Evolutionary conservation across 2,113 vertebrate genomes (phyloP).

Genomic region (Colius striatus): DNA sequence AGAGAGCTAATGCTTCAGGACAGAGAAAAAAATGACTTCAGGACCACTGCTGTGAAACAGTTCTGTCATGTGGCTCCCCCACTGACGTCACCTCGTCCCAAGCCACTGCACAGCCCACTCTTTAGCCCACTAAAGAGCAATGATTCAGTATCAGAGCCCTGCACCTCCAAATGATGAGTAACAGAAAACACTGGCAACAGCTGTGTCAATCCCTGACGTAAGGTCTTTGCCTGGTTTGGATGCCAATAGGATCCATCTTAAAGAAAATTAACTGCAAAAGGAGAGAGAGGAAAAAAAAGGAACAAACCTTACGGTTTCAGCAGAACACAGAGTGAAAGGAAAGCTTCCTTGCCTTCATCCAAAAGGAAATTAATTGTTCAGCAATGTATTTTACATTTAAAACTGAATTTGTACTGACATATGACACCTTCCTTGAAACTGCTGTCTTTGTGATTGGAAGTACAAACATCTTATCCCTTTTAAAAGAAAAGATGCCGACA

Average conservation of each 20-base stretch:
- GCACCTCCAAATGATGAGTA: neutral
- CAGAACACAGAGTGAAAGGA: neutral
- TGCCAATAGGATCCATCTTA: neutral
- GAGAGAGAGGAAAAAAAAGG: neutral
- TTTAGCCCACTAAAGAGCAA: neutral
- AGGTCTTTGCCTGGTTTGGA: neutral
- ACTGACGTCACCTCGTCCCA: neutral
- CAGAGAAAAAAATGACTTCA: neutral
- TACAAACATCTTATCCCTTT: neutral
- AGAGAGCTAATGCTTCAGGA: neutral
- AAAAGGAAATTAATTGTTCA: neutral
- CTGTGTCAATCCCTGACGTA: neutral
- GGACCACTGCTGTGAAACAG: neutral
- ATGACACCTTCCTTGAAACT: neutral
- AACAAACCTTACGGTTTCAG: neutral
- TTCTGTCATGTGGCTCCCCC: neutral
- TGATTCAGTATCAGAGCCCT: neutral
- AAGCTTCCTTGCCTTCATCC: neutral
- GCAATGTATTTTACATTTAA: neutral
- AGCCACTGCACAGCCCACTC: neutral
- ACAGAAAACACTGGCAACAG: neutral
- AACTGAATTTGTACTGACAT: neutral
- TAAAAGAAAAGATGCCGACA: neutral
- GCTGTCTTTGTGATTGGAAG: neutral
- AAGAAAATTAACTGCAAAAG: constrained; percentile 9